Conservation (phyloP, 2,797 vertebrate species). For the Eutrigla gurnardus region DNA sequence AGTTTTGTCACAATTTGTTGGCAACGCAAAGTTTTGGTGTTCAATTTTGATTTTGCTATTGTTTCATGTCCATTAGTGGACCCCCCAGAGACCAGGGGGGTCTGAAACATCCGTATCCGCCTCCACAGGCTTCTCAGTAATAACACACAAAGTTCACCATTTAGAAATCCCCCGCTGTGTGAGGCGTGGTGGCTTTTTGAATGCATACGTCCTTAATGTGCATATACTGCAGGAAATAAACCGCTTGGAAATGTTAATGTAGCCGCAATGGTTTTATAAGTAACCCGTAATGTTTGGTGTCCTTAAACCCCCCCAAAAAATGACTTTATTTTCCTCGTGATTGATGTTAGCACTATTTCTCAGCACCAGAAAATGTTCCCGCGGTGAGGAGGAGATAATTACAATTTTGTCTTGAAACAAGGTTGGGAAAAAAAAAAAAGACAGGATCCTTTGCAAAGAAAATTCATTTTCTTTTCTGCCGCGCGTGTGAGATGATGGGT, state of each 20-base stretch:
- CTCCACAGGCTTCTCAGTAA: slow-evolving; percentile 7
- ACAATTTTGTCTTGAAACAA: slow-evolving; percentile 31
- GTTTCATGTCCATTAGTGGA: no score
- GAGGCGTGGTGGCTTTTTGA: not conserved
- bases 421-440: slow-evolving; percentile 17
- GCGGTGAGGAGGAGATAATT: slow-evolving; percentile 11
- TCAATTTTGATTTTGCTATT: not conserved
- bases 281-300: not conserved
- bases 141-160: slow-evolving; percentile 13
- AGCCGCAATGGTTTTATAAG: not conserved
- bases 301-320: slow-evolving; percentile 3
- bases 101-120: not conserved
- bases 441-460: slow-evolving; percentile 36
- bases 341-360: slow-evolving; percentile 23
- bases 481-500: slow-evolving; percentile 42
- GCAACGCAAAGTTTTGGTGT: not conserved
- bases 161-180: slow-evolving; percentile 26
- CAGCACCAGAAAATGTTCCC: slow-evolving; percentile 1
- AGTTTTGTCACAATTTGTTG: not conserved
- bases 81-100: not conserved
- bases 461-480: slow-evolving; percentile 50
- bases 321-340: slow-evolving; percentile 23
- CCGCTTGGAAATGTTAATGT: not conserved
- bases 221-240: slow-evolving; percentile 20
- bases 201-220: not conserved